Evolutionary conservation across 1,140 invertebrate species (phyloP), one percentile per base, ranked within the genome.

Genomic region (Trachelipus rathkii): DNA sequence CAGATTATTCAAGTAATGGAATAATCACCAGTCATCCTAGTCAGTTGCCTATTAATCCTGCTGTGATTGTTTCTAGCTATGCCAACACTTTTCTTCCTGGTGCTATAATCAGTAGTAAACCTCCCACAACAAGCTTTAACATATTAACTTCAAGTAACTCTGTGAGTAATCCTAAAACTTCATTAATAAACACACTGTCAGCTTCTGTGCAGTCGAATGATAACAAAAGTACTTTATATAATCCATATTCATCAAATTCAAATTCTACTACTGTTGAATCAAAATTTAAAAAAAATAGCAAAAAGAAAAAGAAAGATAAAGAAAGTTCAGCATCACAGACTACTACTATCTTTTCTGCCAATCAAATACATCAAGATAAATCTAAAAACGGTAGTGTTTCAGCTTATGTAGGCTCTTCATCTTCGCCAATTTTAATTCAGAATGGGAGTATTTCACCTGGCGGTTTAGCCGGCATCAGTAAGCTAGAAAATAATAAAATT

Each of bases 71-170:
- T 19, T 60, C 50, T 60, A 15, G 11, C 11, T 60, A 60, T 60
- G 50, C 50, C 50, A 60, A 60, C 19, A 60, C 11, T 60, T 60
- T 60, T 8, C 50, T 60, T 19, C 50, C 50, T 15, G 50, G 50
- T 60, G 50, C 50, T 60, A 60, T 60, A 60, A 60, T 60, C 19
- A 60, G 50, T 60, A 19, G 50, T 60, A 60, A 60, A 60, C 2
- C 50, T 19, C 11, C 50, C 19, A 33, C 33, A 33, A 3, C 33
- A 33, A 33, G 33, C 33, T 33, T 33, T 33, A 33, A 33, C 6
- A 33, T 33, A 33, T 33, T 13, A 60, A 60, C 50, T 8, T 60
- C 50, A 3, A 60, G 50, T 60, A 60, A 19, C 8, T 15, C 50
- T 13, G 11, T 60, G 50, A 60, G 11, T 13, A 60, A 3, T 60